Conservation (phyloP, 2,888 invertebrate genomes). For the Synanthedon formicaeformis region DNA sequence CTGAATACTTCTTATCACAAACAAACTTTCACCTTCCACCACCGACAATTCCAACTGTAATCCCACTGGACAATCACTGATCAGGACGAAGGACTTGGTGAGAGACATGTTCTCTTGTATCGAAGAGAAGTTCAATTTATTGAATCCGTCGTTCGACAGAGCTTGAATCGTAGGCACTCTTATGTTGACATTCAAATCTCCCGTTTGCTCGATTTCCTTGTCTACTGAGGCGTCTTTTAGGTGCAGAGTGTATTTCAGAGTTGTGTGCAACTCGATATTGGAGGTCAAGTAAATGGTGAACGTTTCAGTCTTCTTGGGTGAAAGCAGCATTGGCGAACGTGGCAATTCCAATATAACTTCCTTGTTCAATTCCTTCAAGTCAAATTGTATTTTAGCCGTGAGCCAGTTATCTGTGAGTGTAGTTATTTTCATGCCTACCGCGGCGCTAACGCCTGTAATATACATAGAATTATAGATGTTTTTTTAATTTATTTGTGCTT, state of each 20-base stretch:
- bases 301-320: slow-evolving; percentile 45
- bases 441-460: slow-evolving; percentile 37
- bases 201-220: slow-evolving; percentile 33
- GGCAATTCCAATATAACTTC: slow-evolving; percentile 46
- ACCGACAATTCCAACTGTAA: slow-evolving; percentile 42
- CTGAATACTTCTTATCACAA: slow-evolving; percentile 43
- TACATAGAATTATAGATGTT: too few species aligned
- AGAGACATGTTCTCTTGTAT: slow-evolving; percentile 30
- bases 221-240: slow-evolving; percentile 48
- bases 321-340: slow-evolving; percentile 40
- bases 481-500: too few species aligned
- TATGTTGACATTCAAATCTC: slow-evolving; percentile 31
- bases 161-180: slow-evolving; percentile 51
- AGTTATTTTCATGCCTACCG: slow-evolving; percentile 34
- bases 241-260: slow-evolving; percentile 30
- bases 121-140: slow-evolving; percentile 39
- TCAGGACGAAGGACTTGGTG: slow-evolving; percentile 41
- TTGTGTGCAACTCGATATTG: slow-evolving; percentile 30
- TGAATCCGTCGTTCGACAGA: slow-evolving; percentile 47
- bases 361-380: slow-evolving; percentile 24
- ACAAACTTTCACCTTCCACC: slow-evolving; percentile 35
- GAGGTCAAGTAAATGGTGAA: slow-evolving; percentile 43
- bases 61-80: slow-evolving; percentile 51
- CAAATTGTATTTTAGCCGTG: slow-evolving; percentile 43
- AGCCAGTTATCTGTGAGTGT: slow-evolving; percentile 50